phyloP scores from a whole-genome alignment of 2,797 vertebrate species.

The Gila robusta region DNA sequence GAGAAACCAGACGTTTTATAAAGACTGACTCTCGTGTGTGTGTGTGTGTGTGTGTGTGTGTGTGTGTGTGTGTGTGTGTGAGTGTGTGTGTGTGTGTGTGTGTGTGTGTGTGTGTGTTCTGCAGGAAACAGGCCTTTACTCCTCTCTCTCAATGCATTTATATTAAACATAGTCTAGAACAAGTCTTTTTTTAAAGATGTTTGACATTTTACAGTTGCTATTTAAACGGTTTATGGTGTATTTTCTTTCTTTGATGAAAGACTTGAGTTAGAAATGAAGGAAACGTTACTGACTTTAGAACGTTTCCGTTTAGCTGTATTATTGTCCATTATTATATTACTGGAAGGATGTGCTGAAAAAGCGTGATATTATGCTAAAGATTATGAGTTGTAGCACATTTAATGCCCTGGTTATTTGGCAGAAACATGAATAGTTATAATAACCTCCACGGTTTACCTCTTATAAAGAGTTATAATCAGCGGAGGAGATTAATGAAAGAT shows the following conservation, averaged over 20 bases:
- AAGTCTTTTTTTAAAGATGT: conserved; percentile 5
- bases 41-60: too few species aligned
- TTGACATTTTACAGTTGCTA: background rate
- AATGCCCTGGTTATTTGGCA: background rate
- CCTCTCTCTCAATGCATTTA: background rate
- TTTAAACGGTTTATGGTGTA: conserved; percentile 12
- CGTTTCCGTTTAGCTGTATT: background rate
- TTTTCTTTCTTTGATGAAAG: background rate
- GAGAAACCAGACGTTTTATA: background rate
- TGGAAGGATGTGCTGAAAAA: background rate
- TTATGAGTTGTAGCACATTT: conserved; percentile 4
- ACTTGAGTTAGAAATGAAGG: conserved; percentile 5
- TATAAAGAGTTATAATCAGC: background rate
- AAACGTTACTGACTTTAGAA: background rate
- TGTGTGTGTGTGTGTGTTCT: too few species aligned
- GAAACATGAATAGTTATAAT: background rate
- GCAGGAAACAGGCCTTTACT: background rate
- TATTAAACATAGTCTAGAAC: background rate
- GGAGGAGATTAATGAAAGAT: background rate
- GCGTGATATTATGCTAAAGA: background rate
- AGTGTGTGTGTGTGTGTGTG: too few species aligned
- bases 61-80: too few species aligned
- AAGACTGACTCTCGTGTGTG: too few species aligned
- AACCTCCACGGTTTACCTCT: background rate
- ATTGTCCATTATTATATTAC: background rate